Base-by-base conservation (phyloP, 2,888 invertebrate species). In the Drosophila gaucha region DNA sequence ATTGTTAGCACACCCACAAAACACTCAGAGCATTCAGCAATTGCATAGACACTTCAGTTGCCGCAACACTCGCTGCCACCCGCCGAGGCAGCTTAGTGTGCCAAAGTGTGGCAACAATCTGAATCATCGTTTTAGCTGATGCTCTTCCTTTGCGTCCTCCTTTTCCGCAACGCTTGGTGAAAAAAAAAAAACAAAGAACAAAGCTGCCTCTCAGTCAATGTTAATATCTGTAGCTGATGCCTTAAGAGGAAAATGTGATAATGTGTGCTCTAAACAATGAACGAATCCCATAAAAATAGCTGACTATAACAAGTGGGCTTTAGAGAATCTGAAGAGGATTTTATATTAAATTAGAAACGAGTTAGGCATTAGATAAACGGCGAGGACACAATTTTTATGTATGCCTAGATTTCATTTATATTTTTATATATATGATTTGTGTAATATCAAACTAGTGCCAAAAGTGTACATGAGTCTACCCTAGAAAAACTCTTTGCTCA, bases 211-310 rank as follows among this genome's bases (percentile, higher is more conserved):
- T 65, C 46, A 66, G 67, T 70, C 66, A 63, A 52, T 67, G 59
- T 71, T 88, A 74, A 77, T 72, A 74, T 80, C 80, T 80, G 74
- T 59, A 36, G 50, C 63, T 86, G 85, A 77, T 80, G 83, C 67
- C 75, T 85, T 86, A 74, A 87, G 86, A 85, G 87, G 67, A 75
- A 88, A 84, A 87, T 80, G 89, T 64, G 85, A 87, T 84, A 87
- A 87, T 88, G 71, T 85, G 74, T 50, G n/a, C n/a, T 64, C 82
- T 72, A 80, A 86, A 83, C 87, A 83, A 84, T 84, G 64, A 60
- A 70, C 69, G 72, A 77, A 80, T 63, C 69, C 74, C 49, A 80
- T 74, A 80, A 84, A 87, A 86, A 84, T 88, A 88, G 85, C 70
- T 66, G 59, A 49, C 59, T 47, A 49, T 65, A 56, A 39, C 64